Base-by-base conservation (phyloP, 2,797 vertebrate species). In the Sciurus vulgaris region DNA sequence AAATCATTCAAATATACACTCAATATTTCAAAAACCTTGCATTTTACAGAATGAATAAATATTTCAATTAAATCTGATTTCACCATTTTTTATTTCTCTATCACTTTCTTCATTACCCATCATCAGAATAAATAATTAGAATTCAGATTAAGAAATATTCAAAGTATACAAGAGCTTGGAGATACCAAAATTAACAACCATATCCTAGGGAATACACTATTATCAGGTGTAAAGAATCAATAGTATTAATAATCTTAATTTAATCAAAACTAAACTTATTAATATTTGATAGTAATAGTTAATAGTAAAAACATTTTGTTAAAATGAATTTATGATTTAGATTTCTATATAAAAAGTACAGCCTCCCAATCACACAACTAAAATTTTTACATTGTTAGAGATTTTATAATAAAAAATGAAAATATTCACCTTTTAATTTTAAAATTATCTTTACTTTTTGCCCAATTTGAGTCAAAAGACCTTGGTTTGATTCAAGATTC, bases 261-360 rank as follows among this genome's bases (percentile, higher is more conserved):
- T 82, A 56, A 69, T 85, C 35, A 79, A 94, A 94, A 72, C 63
- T 38, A 41, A 94, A 95, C 78, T 89, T 79, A 86, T 17, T 73
- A 78, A 54, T 49, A 63, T 54, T 2, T 65, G 33, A 90, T 41
- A 44, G 41, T 38, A 47, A 86, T 70, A 91, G 9, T 24, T 61
- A 61, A 11, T 24, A 61, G 59, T 22, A 84, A 24, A 63, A n/a
- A 47, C 26, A 59, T 51, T 85, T 79, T 51, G 49, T 8, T 35
- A 77, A 38, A 89, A 95, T n/a, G 51, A 94, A 84, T 41, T 90
- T 11, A 33, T 67, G 28, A 63, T 54, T 70, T 90, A 12, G 6
- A 72, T 59, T 72, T 86, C 51, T 84, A 5, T 49, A 56, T 11
- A 74, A 78, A 86, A 54, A 95, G 77, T 15, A 22, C 20, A 81